A percentile compares a stretch with the other conserved stretches of the same genome.
phyloP scores from a whole-genome alignment of 2,113 vertebrate species.

The Channa maculata region DNA sequence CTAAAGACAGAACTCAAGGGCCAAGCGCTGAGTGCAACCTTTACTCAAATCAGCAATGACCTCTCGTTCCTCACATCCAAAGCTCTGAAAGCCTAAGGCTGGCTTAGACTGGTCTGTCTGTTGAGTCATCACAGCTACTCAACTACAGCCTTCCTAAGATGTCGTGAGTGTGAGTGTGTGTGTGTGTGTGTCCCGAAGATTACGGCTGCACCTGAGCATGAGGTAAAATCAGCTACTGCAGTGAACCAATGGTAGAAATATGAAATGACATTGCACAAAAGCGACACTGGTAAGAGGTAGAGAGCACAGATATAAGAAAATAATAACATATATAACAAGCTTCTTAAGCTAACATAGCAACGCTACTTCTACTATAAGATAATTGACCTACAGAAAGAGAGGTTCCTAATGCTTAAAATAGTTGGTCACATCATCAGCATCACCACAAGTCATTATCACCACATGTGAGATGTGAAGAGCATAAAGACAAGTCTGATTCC shows the following conservation, averaged over 20 bases:
- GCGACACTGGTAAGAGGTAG: background rate
- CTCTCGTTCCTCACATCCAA: slow-evolving; percentile 19
- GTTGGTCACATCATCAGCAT: too few species aligned
- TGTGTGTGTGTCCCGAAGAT: slow-evolving; percentile 11
- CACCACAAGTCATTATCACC: too few species aligned
- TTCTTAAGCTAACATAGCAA: too few species aligned
- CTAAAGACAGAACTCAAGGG: too few species aligned
- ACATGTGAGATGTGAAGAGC: too few species aligned
- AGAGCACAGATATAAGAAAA: background rate
- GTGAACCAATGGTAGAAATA: background rate
- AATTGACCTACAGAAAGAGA: too few species aligned
- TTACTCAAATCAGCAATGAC: slow-evolving; percentile 30
- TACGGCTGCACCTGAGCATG: slow-evolving; percentile 1
- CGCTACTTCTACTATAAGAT: too few species aligned
- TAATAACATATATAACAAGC: too few species aligned
- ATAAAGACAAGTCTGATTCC: too few species aligned
- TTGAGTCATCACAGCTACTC: slow-evolving; percentile 35
- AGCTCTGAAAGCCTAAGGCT: slow-evolving; percentile 28
- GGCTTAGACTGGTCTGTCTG: slow-evolving; percentile 34
- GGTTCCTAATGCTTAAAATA: too few species aligned
- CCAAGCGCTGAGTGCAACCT: slow-evolving; percentile 12
- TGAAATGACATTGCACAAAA: background rate
- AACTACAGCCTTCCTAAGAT: background rate
- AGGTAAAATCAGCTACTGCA: background rate
- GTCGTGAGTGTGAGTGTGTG: background rate